These are phyloP conservation scores for Drosophila sechellia DNA, from an alignment of 1,140 invertebrate genomes.

Conservation along the genomic window DNA sequence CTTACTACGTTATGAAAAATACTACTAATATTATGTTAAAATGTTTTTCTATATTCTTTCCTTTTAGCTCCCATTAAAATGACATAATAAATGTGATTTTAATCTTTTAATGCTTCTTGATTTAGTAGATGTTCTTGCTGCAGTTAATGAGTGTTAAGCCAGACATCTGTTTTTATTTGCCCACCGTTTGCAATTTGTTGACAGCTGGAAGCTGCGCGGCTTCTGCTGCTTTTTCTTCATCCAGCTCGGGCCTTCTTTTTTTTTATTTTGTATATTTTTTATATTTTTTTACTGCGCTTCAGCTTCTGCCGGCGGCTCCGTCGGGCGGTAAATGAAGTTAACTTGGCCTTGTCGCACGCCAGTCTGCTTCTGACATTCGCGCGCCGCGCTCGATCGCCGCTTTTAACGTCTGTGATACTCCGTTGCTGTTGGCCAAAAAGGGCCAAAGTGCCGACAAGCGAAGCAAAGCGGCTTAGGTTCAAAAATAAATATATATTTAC, in stretches of 20 bases:
- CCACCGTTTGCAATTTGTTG: slow-evolving; percentile 53
- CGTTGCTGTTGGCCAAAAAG: slow-evolving; percentile 50
- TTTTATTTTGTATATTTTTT: background rate
- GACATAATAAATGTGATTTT: background rate
- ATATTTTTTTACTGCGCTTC: slow-evolving; percentile 23
- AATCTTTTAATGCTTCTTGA: background rate
- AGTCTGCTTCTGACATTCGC: slow-evolving; percentile 68
- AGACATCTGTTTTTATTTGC: slow-evolving; percentile 28
- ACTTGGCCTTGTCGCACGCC: slow-evolving; percentile 72
- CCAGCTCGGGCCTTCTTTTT: slow-evolving; percentile 32
- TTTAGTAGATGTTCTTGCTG: background rate
- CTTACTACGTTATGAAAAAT: no score
- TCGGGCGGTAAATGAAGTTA: slow-evolving; percentile 72
- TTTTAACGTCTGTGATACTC: slow-evolving; percentile 52
- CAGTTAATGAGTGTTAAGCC: slow-evolving; percentile 24
- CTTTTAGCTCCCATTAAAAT: background rate
- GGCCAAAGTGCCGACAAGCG: slow-evolving; percentile 29
- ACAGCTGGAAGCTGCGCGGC: slow-evolving; percentile 20
- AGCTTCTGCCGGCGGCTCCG: slow-evolving; percentile 20
- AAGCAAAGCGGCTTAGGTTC: slow-evolving; percentile 60
- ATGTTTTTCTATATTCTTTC: background rate
- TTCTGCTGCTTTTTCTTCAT: slow-evolving; percentile 28
- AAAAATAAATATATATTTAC: slow-evolving; percentile 49
- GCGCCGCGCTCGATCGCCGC: slow-evolving; percentile 48
- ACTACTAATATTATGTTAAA: background rate